These are phyloP conservation scores for Antheraea pernyi DNA, from an alignment of 1,140 invertebrate genomes.

Conservation along the genomic window DNA sequence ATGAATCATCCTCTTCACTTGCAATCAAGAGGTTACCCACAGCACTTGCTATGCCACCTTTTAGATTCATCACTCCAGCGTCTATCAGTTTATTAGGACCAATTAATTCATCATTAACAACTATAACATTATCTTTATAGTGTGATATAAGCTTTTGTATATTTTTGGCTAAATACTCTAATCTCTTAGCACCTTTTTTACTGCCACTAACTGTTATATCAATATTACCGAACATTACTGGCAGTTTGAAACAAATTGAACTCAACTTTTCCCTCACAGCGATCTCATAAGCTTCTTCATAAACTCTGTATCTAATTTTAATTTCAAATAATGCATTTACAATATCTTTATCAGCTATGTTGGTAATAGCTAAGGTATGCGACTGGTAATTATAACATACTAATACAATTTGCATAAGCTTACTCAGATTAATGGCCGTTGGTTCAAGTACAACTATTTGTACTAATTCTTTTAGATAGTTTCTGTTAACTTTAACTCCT, in stretches of 20 bases:
- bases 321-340: not conserved
- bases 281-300: conserved; percentile 2
- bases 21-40: no score
- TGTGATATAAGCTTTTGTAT: not conserved
- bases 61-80: conserved; percentile 10
- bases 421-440: not conserved
- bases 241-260: not conserved
- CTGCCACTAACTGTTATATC: no score
- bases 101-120: not conserved
- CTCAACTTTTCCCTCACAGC: not conserved
- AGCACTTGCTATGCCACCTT: conserved; percentile 19
- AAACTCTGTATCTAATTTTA: not conserved
- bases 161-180: no score
- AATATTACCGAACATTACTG: conserved; percentile 1
- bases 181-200: no score
- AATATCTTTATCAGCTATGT: not conserved
- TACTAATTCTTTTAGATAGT: not conserved
- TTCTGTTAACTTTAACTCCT: not conserved
- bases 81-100: not conserved
- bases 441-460: not conserved
- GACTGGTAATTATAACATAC: no score
- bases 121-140: not conserved
- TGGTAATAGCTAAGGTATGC: no score
- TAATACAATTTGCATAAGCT: conserved; percentile 9
- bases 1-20: no score